These are phyloP conservation scores for Sphaeramia orbicularis DNA, from an alignment of 2,797 vertebrate genomes.

Conservation along the genomic window DNA sequence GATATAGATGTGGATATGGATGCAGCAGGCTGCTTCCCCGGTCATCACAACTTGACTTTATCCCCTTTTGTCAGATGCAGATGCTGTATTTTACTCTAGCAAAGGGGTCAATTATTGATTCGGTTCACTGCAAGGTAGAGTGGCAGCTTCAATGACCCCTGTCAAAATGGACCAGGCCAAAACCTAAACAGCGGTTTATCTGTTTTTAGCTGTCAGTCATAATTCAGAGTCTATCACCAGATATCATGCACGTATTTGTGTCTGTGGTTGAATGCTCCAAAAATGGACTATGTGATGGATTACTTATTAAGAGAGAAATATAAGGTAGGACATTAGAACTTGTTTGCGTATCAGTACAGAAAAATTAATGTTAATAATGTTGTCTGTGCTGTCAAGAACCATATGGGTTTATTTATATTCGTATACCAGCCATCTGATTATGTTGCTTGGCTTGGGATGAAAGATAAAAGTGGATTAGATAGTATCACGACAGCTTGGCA, in stretches of 20 bases:
- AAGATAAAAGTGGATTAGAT: constrained; percentile 41
- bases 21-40: neutral
- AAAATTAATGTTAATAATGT: too few relatives aligned
- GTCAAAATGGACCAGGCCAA: constrained; percentile 53
- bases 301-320: constrained; percentile 58
- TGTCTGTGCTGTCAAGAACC: too few relatives aligned
- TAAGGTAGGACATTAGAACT: constrained; percentile 55
- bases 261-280: neutral
- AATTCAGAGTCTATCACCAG: constrained; percentile 9
- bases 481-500: constrained; percentile 11
- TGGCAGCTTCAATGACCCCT: constrained; percentile 14
- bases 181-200: constrained; percentile 32
- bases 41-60: neutral
- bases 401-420: neutral
- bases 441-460: constrained; percentile 42
- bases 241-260: constrained; percentile 36
- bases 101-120: neutral
- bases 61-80: neutral
- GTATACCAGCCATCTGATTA: constrained; percentile 11
- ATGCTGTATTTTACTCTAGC: neutral
- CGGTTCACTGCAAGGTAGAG: neutral
- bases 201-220: constrained; percentile 16
- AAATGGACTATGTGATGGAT: constrained; percentile 61
- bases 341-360: too few relatives aligned
- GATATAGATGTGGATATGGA: constrained; percentile 15